phyloP scores from a whole-genome alignment of 2,888 invertebrate genomes.

The Allacma fusca region DNA sequence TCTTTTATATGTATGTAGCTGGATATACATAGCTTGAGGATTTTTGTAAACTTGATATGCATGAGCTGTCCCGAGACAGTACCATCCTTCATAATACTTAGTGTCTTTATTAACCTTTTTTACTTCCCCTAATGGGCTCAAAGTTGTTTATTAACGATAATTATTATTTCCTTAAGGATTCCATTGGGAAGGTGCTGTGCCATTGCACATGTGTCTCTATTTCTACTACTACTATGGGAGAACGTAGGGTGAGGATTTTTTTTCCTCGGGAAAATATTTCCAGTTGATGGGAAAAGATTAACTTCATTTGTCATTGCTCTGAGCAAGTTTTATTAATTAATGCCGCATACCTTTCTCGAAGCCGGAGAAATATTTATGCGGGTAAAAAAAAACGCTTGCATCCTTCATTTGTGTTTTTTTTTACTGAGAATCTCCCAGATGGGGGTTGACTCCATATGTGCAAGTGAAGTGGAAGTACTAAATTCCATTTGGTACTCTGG shows the following conservation, averaged over 20 bases:
- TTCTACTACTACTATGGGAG: no score
- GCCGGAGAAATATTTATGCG: background rate
- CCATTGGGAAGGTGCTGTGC: background rate
- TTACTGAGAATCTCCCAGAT: no score
- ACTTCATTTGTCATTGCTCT: conserved; percentile 19
- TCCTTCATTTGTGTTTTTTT: no score
- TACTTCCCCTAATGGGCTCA: conserved; percentile 8
- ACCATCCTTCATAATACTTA: conserved; percentile 12
- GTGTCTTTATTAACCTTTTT: conserved; percentile 26
- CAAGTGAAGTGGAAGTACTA: no score
- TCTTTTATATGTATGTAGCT: background rate
- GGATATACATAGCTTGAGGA: background rate
- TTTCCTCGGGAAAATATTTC: background rate
- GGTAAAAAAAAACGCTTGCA: background rate
- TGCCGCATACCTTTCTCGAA: background rate
- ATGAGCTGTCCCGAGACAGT: background rate
- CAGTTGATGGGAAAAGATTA: conserved; percentile 11
- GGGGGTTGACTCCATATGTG: no score
- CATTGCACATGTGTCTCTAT: no score
- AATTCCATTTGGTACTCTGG: no score
- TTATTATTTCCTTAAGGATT: conserved; percentile 2
- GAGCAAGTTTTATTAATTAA: conserved; percentile 19
- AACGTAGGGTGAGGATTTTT: background rate
- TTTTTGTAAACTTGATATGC: background rate
- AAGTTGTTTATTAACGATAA: conserved; percentile 22